phyloP scores from a whole-genome alignment of 2,113 vertebrate genomes.

The Scophthalmus maximus region DNA sequence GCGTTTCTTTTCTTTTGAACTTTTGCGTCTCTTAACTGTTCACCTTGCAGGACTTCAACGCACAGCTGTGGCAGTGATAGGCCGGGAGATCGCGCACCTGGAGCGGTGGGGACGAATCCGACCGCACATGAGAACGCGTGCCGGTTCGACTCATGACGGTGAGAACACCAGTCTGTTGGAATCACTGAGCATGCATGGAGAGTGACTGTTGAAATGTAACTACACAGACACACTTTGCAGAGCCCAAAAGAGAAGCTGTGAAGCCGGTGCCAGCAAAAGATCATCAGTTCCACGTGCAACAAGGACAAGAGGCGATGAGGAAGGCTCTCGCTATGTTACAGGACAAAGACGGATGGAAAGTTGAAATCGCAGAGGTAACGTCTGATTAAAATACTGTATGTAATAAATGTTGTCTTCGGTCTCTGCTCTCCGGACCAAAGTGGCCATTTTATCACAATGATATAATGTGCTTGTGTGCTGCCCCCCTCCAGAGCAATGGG shows the following conservation, averaged over 20 bases:
- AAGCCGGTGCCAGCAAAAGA: conserved; percentile 30
- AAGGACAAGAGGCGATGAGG: conserved; percentile 78
- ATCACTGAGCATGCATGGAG: too few relatives aligned
- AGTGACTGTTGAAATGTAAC: not conserved
- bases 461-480: not conserved
- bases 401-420: too few relatives aligned
- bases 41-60: conserved; percentile 78
- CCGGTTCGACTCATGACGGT: conserved; percentile 42
- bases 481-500: conserved; percentile 66
- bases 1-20: not conserved
- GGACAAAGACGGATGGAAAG: conserved; percentile 75
- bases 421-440: not conserved
- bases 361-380: conserved; percentile 75
- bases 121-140: not conserved
- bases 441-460: too few relatives aligned
- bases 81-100: conserved; percentile 71
- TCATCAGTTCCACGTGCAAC: conserved; percentile 68
- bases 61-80: conserved; percentile 72
- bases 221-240: conserved; percentile 46
- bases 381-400: not conserved
- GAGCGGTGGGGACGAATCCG: conserved; percentile 40
- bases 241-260: not conserved
- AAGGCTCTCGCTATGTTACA: conserved; percentile 78
- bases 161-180: not conserved
- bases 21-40: not conserved